Evolutionary conservation across 2,888 invertebrate genomes (phyloP).

Genomic region (Drosophila yooni): DNA sequence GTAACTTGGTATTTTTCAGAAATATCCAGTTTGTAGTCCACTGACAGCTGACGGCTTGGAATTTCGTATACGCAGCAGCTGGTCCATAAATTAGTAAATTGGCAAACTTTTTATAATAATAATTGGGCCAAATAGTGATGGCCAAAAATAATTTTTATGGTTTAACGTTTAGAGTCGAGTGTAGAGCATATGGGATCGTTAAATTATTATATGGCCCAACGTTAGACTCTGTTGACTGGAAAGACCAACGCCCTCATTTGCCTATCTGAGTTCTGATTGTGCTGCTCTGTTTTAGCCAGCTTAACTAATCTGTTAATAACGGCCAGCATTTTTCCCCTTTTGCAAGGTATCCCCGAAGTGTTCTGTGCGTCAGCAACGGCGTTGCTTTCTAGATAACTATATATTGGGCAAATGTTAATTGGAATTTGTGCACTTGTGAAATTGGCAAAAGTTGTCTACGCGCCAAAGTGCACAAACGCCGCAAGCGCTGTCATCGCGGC

Average conservation of each 20-base stretch:
- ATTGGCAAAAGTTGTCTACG: slow-evolving; percentile 56
- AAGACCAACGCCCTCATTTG: slow-evolving; percentile 17
- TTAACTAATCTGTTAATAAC: slow-evolving; percentile 1
- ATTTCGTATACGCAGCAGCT: slow-evolving; percentile 8
- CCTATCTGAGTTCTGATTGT: slow-evolving; percentile 13
- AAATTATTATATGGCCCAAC: slow-evolving; percentile 19
- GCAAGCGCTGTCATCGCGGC: slow-evolving; percentile 8
- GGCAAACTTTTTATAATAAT: slow-evolving; percentile 33
- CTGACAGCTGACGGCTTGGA: slow-evolving; percentile 16
- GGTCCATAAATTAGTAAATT: slow-evolving; percentile 6
- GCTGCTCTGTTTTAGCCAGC: background rate
- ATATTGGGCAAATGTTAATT: slow-evolving; percentile 57
- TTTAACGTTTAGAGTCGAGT: slow-evolving; percentile 13
- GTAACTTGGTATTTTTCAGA: background rate
- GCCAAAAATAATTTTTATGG: slow-evolving; percentile 36
- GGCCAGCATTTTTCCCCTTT: background rate
- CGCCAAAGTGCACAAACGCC: slow-evolving; percentile 73
- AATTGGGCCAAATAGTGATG: slow-evolving; percentile 30
- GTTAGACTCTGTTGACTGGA: slow-evolving; percentile 17
- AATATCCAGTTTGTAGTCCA: slow-evolving; percentile 7
- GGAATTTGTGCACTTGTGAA: slow-evolving; percentile 62
- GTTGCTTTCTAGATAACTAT: slow-evolving; percentile 29
- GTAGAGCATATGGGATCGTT: slow-evolving; percentile 21
- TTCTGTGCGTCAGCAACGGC: slow-evolving; percentile 16
- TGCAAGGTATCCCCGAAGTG: background rate